Evolutionary conservation across 1,140 invertebrate genomes (phyloP), one percentile per base, ranked within the genome.

Genomic region (Leucophenga varia): DNA sequence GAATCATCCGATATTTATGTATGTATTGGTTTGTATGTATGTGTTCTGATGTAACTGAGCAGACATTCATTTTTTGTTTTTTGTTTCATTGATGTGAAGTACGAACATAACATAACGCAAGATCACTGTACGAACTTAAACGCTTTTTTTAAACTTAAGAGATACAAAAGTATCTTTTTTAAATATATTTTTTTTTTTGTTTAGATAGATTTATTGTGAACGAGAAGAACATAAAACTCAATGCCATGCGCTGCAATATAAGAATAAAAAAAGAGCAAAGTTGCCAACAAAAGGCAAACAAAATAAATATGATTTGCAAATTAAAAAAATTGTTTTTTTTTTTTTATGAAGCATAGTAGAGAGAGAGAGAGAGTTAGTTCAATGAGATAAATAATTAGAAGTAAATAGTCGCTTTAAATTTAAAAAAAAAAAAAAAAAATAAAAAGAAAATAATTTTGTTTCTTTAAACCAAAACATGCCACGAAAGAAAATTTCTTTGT

Each of bases 241-340:
- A 67, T 67, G 63, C 63, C 63, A 67, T 67, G 63, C 63, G 64
- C 63, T 67, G 63, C 59, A 69, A 68, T 68, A 64, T 63, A 67
- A 67, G 55, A 67, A 51, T 13, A 35, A 35, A 35, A 30, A 25
- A 25, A 25, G 22, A 25, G 22, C 22, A 25, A 25, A 25, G 22
- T 25, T 25, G 22, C 22, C 22, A 25, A 49, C 49, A 55, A 60
- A 63, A 61, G 55, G 48, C 43, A 52, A 54, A 52, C 52, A 67
- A 45, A 59, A 57, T 63, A 58, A 64, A 51, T 60, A 60, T 63
- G 59, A 61, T 49, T 61, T 44, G 59, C 59, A 61, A 61, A 61
- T 32, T 25, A 55, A 54, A 51, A 55, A 54, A 51, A 49, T 7
- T 38, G 6, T 38, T 38, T 38, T 30, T 35, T 36, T 49, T 40